Conservation (phyloP, 2,888 invertebrate genomes). For the Trachelus troglodyta region DNA sequence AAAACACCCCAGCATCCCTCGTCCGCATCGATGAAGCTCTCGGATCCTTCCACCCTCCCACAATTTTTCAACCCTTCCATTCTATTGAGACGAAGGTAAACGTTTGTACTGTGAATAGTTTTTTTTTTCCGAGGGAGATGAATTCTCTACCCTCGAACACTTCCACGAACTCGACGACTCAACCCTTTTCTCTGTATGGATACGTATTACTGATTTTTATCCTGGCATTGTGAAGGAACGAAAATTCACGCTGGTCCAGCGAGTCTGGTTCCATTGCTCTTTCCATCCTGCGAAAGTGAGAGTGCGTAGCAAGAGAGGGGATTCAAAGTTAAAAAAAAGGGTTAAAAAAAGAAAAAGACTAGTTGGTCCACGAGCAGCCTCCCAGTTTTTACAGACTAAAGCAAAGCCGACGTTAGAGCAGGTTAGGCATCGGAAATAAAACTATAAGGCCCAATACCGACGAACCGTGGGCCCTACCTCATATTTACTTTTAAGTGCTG, state of each 20-base stretch:
- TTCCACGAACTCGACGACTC: slow-evolving; percentile 7
- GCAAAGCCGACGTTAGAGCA: background rate
- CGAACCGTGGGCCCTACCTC: background rate
- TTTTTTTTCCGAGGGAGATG: background rate
- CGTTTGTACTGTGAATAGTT: background rate
- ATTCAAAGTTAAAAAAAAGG: slow-evolving; percentile 13
- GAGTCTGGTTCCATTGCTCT: background rate
- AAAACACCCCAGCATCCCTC: background rate
- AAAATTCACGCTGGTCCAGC: slow-evolving; percentile 40
- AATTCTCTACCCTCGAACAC: background rate
- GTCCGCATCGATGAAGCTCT: background rate
- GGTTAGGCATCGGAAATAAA: background rate
- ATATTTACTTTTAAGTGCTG: slow-evolving; percentile 4
- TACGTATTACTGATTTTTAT: slow-evolving; percentile 29
- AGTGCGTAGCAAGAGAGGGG: background rate
- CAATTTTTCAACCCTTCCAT: background rate
- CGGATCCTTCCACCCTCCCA: background rate
- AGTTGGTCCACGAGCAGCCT: background rate
- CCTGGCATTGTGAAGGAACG: slow-evolving; percentile 30
- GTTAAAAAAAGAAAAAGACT: slow-evolving; percentile 9
- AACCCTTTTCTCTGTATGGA: slow-evolving; percentile 36
- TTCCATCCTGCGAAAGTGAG: background rate
- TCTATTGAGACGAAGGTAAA: background rate
- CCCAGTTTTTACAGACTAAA: background rate
- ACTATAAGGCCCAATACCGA: background rate